phyloP scores from a whole-genome alignment of 2,113 vertebrate genomes.

The Accipiter cooperii region DNA sequence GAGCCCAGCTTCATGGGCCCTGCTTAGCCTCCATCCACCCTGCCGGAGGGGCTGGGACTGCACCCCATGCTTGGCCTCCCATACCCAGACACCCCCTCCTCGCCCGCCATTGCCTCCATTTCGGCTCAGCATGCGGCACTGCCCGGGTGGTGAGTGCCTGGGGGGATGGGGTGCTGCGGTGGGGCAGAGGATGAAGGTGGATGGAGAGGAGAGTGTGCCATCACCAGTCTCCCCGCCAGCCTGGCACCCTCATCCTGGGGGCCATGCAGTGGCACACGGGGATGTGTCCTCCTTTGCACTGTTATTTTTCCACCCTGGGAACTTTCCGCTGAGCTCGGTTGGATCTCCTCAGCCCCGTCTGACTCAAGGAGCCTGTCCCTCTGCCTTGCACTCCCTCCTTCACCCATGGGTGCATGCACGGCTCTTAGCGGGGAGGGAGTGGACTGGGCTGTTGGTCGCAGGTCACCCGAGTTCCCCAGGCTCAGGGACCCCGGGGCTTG shows the following conservation, averaged over 20 bases:
- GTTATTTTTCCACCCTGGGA: neutral
- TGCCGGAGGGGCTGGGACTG: neutral
- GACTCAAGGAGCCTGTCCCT: neutral
- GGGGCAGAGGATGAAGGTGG: neutral
- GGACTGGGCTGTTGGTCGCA: neutral
- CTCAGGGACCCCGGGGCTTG: neutral
- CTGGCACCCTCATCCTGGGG: neutral
- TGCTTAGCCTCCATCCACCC: slow-evolving; percentile 23
- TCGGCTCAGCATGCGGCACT: slow-evolving; percentile 72
- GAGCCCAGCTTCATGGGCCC: neutral
- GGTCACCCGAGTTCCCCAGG: neutral
- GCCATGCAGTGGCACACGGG: neutral
- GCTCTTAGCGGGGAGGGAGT: neutral
- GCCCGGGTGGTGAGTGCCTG: neutral
- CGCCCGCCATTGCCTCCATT: neutral
- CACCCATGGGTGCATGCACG: neutral
- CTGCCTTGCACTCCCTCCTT: neutral
- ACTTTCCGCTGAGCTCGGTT: neutral
- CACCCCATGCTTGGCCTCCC: neutral
- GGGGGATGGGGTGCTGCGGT: neutral
- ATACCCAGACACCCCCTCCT: neutral
- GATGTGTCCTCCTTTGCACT: neutral
- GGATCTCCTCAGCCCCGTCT: neutral
- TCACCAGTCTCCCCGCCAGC: neutral
- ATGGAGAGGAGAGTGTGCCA: neutral